phyloP scores from a whole-genome alignment of 2,113 vertebrate genomes.

The Uropsilus gracilis region DNA sequence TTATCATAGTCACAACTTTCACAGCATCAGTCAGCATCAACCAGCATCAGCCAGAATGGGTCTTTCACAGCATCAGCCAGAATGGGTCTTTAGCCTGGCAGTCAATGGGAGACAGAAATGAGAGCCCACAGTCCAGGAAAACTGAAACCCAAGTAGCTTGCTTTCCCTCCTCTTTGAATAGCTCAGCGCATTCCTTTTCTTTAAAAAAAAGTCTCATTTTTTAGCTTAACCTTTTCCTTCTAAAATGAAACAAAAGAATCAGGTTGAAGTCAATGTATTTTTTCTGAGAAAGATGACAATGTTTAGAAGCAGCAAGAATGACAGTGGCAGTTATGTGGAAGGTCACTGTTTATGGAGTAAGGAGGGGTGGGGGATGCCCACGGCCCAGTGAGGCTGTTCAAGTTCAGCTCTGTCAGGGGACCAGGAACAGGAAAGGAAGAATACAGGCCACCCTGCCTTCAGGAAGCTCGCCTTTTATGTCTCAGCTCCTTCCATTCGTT shows the following conservation, averaged over 20 bases:
- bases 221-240: not conserved
- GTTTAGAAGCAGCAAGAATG: not conserved
- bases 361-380: not conserved
- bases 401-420: not conserved
- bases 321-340: not conserved
- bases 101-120: not conserved
- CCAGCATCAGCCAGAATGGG: constrained; percentile 64
- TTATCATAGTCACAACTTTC: constrained; percentile 65
- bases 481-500: not conserved
- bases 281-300: not conserved
- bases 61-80: constrained; percentile 58
- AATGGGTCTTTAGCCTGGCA: constrained; percentile 52
- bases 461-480: not conserved
- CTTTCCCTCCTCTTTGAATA: not conserved
- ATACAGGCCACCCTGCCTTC: fast-evolving
- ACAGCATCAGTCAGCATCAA: too few relatives aligned
- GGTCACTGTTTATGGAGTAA: fast-evolving
- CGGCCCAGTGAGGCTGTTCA: not conserved
- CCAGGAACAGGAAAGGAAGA: too few relatives aligned
- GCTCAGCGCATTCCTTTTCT: not conserved
- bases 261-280: not conserved
- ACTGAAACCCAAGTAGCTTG: not conserved
- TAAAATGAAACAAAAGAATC: not conserved
- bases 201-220: not conserved
- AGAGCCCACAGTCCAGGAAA: not conserved